These are phyloP conservation scores for Meloidogyne floridensis DNA, from an alignment of 1,140 invertebrate species.

Conservation along the genomic window DNA sequence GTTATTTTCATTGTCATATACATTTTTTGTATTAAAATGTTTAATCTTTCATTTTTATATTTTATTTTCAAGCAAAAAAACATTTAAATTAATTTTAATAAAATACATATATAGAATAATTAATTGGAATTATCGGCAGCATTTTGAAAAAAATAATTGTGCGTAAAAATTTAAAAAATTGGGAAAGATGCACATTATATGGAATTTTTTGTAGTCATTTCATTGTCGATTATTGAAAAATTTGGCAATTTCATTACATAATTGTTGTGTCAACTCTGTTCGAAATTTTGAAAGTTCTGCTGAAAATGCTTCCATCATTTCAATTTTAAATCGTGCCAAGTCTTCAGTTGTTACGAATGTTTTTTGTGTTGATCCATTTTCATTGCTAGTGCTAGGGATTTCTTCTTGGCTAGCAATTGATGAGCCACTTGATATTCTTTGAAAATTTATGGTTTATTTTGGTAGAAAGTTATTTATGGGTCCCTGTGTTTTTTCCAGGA, in stretches of 20 bases:
- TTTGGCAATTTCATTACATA: too few species aligned
- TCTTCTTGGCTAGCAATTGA: conserved; percentile 24
- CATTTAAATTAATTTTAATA: neutral
- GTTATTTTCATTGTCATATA: too few species aligned
- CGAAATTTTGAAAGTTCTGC: too few species aligned
- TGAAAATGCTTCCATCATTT: too few species aligned
- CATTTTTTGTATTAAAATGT: neutral
- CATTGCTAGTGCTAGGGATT: neutral
- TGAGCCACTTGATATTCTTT: conserved; percentile 20
- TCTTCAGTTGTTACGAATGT: too few species aligned
- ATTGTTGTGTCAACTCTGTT: too few species aligned
- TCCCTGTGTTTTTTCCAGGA: too few species aligned
- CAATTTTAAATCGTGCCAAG: too few species aligned
- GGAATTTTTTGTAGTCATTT: neutral
- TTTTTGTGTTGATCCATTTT: too few species aligned
- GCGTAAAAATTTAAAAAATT: neutral
- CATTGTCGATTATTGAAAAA: neutral
- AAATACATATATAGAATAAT: neutral
- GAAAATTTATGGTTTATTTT: too few species aligned
- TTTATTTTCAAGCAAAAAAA: neutral
- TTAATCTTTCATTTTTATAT: neutral
- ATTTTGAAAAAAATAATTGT: neutral
- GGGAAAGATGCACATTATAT: neutral
- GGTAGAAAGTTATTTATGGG: too few species aligned
- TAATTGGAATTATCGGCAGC: neutral